These are phyloP conservation scores for Caenorhabditis inopinata DNA, from an alignment of 1,140 invertebrate genomes.

Conservation along the genomic window DNA sequence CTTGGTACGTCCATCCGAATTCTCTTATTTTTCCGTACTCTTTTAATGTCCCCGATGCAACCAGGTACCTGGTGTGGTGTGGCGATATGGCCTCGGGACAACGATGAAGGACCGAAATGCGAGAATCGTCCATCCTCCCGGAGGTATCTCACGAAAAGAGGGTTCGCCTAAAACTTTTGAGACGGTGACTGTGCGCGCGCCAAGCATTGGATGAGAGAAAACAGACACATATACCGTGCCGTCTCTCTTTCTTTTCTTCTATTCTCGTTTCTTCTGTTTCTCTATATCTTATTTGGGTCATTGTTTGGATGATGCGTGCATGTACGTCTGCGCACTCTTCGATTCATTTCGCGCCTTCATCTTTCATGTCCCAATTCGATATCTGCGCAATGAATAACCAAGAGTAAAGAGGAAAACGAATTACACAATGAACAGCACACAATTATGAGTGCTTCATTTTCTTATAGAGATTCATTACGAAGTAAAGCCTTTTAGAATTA, in stretches of 20 bases:
- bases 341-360: slow-evolving; percentile 30
- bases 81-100: slow-evolving; percentile 7
- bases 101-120: neutral
- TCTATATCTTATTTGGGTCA: slow-evolving; percentile 28
- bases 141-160: neutral
- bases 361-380: slow-evolving; percentile 28
- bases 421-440: slow-evolving; percentile 13
- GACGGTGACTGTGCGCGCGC: slow-evolving; percentile 21
- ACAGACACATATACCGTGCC: slow-evolving; percentile 16
- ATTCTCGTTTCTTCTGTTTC: slow-evolving; percentile 23
- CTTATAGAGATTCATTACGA: neutral
- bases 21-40: neutral
- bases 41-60: neutral
- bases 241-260: neutral
- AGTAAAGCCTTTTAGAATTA: too few relatives aligned
- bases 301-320: slow-evolving; percentile 22
- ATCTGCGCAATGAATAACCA: slow-evolving; percentile 28
- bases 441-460: slow-evolving; percentile 2
- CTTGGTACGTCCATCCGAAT: neutral
- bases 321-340: slow-evolving; percentile 13
- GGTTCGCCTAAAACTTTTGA: neutral
- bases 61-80: slow-evolving; percentile 13
- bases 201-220: neutral
- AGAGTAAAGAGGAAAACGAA: neutral
- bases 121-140: neutral